These are phyloP conservation scores for Cetoscarus ocellatus DNA, from an alignment of 2,797 vertebrate genomes.

Conservation along the genomic window DNA sequence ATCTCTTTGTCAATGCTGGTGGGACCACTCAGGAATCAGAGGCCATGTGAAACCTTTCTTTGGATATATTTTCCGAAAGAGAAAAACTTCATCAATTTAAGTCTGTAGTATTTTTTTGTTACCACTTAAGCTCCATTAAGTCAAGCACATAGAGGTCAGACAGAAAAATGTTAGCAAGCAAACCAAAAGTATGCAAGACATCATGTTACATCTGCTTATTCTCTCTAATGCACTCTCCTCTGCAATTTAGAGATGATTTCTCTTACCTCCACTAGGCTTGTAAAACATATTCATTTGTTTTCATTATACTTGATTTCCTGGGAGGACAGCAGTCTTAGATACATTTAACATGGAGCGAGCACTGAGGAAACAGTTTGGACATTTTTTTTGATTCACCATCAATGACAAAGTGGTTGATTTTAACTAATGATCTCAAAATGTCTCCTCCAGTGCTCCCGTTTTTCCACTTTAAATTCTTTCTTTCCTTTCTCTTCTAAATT, in stretches of 20 bases:
- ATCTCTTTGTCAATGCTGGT: no score
- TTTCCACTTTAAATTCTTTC: not conserved
- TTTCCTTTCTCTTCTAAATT: not conserved
- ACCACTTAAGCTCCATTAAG: no score
- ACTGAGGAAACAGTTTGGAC: not conserved
- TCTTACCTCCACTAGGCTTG: not conserved
- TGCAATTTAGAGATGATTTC: not conserved
- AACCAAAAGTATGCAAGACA: no score
- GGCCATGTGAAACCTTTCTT: no score
- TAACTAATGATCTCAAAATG: no score
- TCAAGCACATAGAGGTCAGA: no score
- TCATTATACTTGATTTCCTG: not conserved
- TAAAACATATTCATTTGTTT: not conserved
- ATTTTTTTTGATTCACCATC: not conserved
- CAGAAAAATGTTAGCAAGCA: no score
- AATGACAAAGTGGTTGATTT: not conserved
- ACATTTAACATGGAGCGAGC: not conserved
- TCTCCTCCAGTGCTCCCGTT: not conserved
- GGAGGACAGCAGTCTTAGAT: not conserved
- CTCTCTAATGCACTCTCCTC: not conserved
- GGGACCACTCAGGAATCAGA: no score
- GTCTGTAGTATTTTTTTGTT: no score
- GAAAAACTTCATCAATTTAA: no score
- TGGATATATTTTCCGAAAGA: no score
- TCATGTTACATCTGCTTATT: no score